Conservation (phyloP, 1,140 invertebrate genomes). For the Drosophila micromelanica region DNA sequence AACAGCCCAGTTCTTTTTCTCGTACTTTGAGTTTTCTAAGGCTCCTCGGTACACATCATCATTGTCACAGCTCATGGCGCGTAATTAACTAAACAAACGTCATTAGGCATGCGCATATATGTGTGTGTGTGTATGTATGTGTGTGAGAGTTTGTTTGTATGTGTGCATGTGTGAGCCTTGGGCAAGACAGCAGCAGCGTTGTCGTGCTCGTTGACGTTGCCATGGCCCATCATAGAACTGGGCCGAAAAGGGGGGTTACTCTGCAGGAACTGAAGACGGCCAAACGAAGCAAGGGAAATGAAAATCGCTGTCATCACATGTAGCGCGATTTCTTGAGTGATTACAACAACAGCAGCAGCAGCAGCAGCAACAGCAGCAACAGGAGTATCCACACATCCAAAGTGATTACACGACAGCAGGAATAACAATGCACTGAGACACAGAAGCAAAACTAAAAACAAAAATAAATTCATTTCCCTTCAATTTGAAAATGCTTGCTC, state of each 20-base stretch:
- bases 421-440: constrained; percentile 63
- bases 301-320: constrained; percentile 82
- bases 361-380: constrained; percentile 35
- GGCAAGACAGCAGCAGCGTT: constrained; percentile 31
- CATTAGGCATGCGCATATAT: constrained; percentile 74
- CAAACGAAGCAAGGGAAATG: constrained; percentile 67
- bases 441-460: constrained; percentile 43
- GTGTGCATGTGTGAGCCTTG: constrained; percentile 28
- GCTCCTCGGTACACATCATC: constrained; percentile 56
- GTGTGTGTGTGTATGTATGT: constrained; percentile 13
- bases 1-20: constrained; percentile 6
- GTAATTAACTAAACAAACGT: constrained; percentile 84
- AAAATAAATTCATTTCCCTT: constrained; percentile 77
- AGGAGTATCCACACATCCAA: constrained; percentile 48
- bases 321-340: constrained; percentile 81
- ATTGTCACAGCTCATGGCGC: constrained; percentile 83
- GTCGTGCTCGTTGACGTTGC: constrained; percentile 13
- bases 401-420: constrained; percentile 71
- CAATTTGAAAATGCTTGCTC: constrained; percentile 58
- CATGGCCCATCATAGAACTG: constrained; percentile 27
- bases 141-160: constrained; percentile 9
- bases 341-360: constrained; percentile 69
- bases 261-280: constrained; percentile 19
- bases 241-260: not conserved
- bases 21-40: constrained; percentile 43